Percentiles rank a stretch among this genome's conserved stretches.
Conservation (phyloP, 2,888 invertebrate genomes). For the Chironomus tentans region DNA sequence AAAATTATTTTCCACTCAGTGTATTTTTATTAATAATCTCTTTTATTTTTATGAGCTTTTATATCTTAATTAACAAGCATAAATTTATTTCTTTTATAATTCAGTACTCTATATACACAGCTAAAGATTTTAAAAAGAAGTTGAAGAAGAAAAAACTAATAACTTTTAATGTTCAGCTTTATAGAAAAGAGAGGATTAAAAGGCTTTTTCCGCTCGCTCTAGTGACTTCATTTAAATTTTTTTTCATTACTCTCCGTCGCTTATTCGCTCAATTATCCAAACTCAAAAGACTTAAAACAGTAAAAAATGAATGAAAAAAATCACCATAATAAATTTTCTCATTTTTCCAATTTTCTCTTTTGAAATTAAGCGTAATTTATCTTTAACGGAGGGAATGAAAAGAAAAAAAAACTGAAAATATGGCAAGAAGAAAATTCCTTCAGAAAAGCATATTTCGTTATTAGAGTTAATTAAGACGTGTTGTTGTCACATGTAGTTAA, state of each 20-base stretch:
- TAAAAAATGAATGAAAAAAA: neutral
- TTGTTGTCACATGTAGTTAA: constrained; percentile 24
- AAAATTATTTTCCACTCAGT: neutral
- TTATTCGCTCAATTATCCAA: neutral
- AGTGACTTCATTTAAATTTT: neutral
- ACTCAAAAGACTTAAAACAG: neutral
- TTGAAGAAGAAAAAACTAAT: neutral
- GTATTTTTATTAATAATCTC: neutral
- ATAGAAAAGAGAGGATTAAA: neutral
- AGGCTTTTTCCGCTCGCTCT: neutral
- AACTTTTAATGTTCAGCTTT: neutral
- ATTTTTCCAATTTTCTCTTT: neutral
- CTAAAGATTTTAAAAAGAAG: neutral
- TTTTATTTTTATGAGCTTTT: neutral
- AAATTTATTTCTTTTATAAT: neutral
- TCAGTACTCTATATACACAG: too few relatives aligned
- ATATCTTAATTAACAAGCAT: constrained; percentile 7
- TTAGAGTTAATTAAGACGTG: constrained; percentile 23
- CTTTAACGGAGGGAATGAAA: neutral
- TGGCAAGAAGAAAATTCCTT: neutral
- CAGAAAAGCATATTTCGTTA: constrained; percentile 14
- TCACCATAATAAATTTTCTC: neutral
- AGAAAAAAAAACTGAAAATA: neutral
- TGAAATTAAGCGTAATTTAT: constrained; percentile 6
- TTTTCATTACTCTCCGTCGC: neutral